Evolutionary conservation across 2,888 invertebrate genomes (phyloP).

Genomic region (Sarcophaga caerulescens): DNA sequence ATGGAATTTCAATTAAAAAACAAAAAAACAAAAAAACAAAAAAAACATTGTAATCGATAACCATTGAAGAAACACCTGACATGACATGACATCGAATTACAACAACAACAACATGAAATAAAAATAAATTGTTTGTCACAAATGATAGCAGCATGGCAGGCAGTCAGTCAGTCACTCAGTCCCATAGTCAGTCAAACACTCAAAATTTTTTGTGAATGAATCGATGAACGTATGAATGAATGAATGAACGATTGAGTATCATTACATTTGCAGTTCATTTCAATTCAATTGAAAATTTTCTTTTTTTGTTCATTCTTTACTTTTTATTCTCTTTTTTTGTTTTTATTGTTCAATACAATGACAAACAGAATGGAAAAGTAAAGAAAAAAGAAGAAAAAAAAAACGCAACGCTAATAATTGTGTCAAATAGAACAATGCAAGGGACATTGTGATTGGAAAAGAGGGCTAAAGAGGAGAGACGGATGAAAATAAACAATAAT

Average conservation of each 20-base stretch:
- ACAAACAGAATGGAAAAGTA: not conserved
- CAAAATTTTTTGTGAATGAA: not conserved
- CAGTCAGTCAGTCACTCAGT: not conserved
- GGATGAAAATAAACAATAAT: no score
- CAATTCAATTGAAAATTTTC: not conserved
- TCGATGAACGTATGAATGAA: slow-evolving; percentile 11
- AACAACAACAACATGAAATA: not conserved
- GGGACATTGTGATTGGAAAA: not conserved
- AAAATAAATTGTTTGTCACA: slow-evolving; percentile 24
- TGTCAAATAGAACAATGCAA: slow-evolving; percentile 35
- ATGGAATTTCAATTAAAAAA: no score
- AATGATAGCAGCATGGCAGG: not conserved
- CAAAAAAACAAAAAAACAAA: not conserved
- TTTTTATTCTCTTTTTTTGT: not conserved
- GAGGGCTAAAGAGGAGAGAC: no score
- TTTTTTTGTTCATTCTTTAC: no score
- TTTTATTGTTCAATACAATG: slow-evolving; percentile 23
- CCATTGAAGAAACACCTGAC: not conserved
- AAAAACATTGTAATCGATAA: not conserved
- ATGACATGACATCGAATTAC: not conserved
- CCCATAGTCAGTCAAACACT: not conserved
- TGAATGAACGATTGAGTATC: not conserved
- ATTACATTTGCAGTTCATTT: slow-evolving; percentile 15
- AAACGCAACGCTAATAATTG: slow-evolving; percentile 29
- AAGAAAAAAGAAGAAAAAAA: not conserved